Conservation (phyloP, 2,797 vertebrate genomes). For the Ptychobarbus kaznakovi region DNA sequence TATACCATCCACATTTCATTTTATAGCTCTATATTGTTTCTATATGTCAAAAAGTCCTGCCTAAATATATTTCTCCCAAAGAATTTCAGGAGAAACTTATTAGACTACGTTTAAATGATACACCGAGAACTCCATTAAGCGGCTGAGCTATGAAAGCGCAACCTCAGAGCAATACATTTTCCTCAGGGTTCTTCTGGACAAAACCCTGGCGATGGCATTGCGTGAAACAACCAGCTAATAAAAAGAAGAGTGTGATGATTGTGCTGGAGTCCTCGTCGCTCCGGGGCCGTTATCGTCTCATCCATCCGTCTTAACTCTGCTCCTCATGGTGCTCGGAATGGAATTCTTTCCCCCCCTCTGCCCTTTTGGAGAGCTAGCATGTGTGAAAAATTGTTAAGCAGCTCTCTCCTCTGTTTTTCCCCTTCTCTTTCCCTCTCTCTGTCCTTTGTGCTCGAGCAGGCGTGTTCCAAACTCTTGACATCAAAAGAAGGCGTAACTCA, state of each 20-base stretch:
- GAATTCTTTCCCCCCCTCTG: conserved; percentile 19
- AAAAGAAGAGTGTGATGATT: conserved; percentile 44
- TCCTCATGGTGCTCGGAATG: conserved; percentile 38
- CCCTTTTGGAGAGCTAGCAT: conserved; percentile 38
- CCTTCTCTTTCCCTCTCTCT: conserved; percentile 46
- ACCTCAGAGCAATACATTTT: conserved; percentile 8
- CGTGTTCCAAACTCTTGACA: conserved; percentile 79
- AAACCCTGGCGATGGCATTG: conserved; percentile 42
- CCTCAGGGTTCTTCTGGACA: neutral
- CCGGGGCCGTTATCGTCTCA: conserved; percentile 32
- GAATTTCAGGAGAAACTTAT: neutral
- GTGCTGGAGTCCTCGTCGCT: conserved; percentile 33
- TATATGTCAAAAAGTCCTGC: neutral
- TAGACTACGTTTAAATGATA: conserved; percentile 4
- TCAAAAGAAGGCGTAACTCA: conserved; percentile 81
- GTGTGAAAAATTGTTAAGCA: conserved; percentile 43
- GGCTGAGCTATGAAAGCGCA: conserved; percentile 5
- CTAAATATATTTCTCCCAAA: neutral
- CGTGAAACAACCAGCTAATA: conserved; percentile 49
- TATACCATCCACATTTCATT: neutral
- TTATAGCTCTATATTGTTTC: neutral
- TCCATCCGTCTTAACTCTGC: conserved; percentile 38
- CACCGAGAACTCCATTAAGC: conserved; percentile 12
- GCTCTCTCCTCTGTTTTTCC: conserved; percentile 12
- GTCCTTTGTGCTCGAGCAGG: conserved; percentile 78